A percentile compares a stretch with the other conserved stretches of the same genome.
These are phyloP conservation scores for Dynastes maya DNA, from an alignment of 2,888 invertebrate species.

Conservation along the genomic window DNA sequence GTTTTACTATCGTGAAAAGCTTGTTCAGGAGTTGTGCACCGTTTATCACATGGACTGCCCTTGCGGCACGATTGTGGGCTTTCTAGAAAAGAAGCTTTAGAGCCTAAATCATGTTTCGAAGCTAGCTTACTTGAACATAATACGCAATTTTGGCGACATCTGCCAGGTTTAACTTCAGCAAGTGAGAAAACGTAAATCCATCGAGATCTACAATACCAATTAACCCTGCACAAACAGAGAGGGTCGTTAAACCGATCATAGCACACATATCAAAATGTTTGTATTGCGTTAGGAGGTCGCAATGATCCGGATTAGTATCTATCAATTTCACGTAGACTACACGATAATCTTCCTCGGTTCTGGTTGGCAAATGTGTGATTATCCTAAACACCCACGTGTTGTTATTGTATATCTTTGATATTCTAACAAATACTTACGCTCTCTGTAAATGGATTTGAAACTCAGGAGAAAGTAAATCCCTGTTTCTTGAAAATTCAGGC, in stretches of 20 bases:
- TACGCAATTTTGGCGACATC: conserved; percentile 79
- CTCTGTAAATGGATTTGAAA: too few relatives aligned
- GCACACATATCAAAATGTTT: conserved; percentile 74
- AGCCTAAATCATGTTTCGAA: neutral
- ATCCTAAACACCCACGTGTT: conserved; percentile 29
- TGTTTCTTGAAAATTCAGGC: conserved; percentile 62
- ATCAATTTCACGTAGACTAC: conserved; percentile 62
- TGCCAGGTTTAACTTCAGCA: conserved; percentile 71
- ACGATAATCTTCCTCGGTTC: conserved; percentile 59
- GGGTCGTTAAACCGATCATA: conserved; percentile 75
- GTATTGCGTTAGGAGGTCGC: conserved; percentile 71
- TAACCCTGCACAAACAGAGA: conserved; percentile 74
- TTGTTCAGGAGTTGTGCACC: conserved; percentile 6
- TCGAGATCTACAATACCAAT: conserved; percentile 79
- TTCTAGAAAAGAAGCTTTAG: conserved; percentile 13
- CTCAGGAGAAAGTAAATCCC: conserved; percentile 33
- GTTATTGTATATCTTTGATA: too few relatives aligned
- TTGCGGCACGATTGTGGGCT: conserved; percentile 35
- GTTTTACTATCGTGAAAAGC: conserved; percentile 21
- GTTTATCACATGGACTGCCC: conserved; percentile 39
- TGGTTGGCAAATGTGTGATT: conserved; percentile 49
- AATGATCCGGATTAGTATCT: conserved; percentile 75
- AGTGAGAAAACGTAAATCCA: conserved; percentile 76
- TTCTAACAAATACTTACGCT: too few relatives aligned
- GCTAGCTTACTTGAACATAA: conserved; percentile 75